phyloP scores from a whole-genome alignment of 2,888 invertebrate species.

The Nomada hirtipes region DNA sequence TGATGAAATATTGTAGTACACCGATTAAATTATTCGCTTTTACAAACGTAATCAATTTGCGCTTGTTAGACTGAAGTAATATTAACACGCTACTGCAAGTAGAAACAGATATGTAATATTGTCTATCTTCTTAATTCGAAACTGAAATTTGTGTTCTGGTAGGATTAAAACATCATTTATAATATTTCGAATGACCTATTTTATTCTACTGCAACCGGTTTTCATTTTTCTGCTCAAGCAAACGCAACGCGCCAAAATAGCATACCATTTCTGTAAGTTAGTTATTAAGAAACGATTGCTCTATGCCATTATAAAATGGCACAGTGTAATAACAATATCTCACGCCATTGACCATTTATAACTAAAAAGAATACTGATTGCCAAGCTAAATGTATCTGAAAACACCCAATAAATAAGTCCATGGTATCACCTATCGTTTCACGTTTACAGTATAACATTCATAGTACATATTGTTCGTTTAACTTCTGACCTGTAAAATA shows the following conservation, averaged over 20 bases:
- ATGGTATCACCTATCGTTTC: slow-evolving; percentile 1
- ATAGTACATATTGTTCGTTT: slow-evolving; percentile 17
- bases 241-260: too few species aligned
- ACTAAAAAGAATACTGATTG: slow-evolving; percentile 51
- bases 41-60: too few species aligned
- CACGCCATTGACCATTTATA: slow-evolving; percentile 61
- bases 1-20: slow-evolving; percentile 63
- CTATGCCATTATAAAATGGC: neutral
- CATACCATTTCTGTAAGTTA: neutral
- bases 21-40: slow-evolving; percentile 7
- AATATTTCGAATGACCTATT: too few species aligned
- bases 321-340: slow-evolving; percentile 58
- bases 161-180: too few species aligned
- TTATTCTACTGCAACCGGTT: too few species aligned
- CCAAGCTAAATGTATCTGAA: slow-evolving; percentile 54
- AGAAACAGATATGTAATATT: too few species aligned
- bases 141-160: too few species aligned
- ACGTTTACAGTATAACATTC: slow-evolving; percentile 21
- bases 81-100: too few species aligned
- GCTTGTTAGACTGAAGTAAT: too few species aligned
- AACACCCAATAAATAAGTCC: slow-evolving; percentile 50
- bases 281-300: neutral
- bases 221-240: too few species aligned
- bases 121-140: too few species aligned
- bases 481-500: slow-evolving; percentile 55